Percentiles rank a stretch among this genome's conserved stretches.
phyloP scores from a whole-genome alignment of 2,888 invertebrate species.

The Cheilosia impressa region DNA sequence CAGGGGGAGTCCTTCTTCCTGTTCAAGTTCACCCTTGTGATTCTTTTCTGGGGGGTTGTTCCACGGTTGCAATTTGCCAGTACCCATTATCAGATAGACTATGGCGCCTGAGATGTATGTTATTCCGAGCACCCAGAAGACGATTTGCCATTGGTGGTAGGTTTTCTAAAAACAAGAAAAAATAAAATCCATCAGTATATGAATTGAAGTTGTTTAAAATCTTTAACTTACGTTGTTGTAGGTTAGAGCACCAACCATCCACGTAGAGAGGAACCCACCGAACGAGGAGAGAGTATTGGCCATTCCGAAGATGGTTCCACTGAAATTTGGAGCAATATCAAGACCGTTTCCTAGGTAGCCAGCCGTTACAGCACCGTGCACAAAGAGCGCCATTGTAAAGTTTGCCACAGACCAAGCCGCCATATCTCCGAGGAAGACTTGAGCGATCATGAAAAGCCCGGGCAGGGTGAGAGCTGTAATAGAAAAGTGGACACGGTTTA shows the following conservation, averaged over 20 bases:
- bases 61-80: conserved; percentile 87
- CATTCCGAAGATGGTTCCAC: conserved; percentile 94
- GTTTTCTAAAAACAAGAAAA: conserved; percentile 85
- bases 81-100: conserved; percentile 86
- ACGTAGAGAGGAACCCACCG: conserved; percentile 92
- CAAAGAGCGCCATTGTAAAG: conserved; percentile 91
- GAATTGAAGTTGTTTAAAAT: too few relatives aligned
- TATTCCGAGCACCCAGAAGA: conserved; percentile 91
- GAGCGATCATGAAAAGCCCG: conserved; percentile 89
- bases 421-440: conserved; percentile 89
- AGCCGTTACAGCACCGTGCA: conserved; percentile 93
- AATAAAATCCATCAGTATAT: background rate
- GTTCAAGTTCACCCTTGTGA: conserved; percentile 76
- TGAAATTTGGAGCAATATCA: conserved; percentile 95
- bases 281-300: conserved; percentile 94
- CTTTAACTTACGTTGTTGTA: conserved; percentile 86
- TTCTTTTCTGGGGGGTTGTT: conserved; percentile 83
- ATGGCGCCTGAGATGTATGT: conserved; percentile 88
- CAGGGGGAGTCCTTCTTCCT: conserved; percentile 83
- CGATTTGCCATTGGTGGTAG: conserved; percentile 90
- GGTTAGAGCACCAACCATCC: conserved; percentile 91
- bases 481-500: background rate
- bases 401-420: conserved; percentile 90
- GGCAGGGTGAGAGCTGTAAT: conserved; percentile 86
- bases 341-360: conserved; percentile 94